phyloP scores from a whole-genome alignment of 2,888 invertebrate genomes.

The Orchestes rusci region DNA sequence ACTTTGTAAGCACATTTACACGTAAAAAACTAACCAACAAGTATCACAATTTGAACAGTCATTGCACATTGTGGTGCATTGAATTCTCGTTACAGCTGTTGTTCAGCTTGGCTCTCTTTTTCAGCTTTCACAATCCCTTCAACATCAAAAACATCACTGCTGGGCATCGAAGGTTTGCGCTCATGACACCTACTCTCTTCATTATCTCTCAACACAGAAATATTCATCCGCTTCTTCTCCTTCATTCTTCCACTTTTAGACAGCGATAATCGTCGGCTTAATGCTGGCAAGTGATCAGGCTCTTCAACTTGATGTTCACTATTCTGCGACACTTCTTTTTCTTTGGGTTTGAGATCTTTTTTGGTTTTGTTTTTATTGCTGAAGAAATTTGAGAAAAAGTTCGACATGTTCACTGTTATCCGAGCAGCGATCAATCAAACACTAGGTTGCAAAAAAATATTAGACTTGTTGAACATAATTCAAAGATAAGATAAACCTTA shows the following conservation, averaged over 20 bases:
- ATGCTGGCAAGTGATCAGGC: constrained; percentile 18
- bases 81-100: no score
- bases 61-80: no score
- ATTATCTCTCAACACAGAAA: constrained; percentile 21
- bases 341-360: constrained; percentile 13
- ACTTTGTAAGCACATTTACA: no score
- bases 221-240: constrained; percentile 30
- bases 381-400: constrained; percentile 27
- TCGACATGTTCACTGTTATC: constrained; percentile 1
- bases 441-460: constrained; percentile 21
- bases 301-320: constrained; percentile 7
- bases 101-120: no score
- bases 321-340: constrained; percentile 4
- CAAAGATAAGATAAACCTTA: constrained; percentile 18
- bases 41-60: no score
- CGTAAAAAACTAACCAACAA: no score
- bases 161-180: constrained; percentile 11
- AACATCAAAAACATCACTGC: constrained; percentile 22
- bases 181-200: constrained; percentile 3
- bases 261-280: constrained; percentile 29
- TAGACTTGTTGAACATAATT: constrained; percentile 13
- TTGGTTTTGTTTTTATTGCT: constrained; percentile 22
- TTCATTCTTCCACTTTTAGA: constrained; percentile 36
- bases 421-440: constrained; percentile 9
- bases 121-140: constrained; percentile 21